Conservation (phyloP, 2,797 vertebrate species). For the Urosaurus nigricauda region DNA sequence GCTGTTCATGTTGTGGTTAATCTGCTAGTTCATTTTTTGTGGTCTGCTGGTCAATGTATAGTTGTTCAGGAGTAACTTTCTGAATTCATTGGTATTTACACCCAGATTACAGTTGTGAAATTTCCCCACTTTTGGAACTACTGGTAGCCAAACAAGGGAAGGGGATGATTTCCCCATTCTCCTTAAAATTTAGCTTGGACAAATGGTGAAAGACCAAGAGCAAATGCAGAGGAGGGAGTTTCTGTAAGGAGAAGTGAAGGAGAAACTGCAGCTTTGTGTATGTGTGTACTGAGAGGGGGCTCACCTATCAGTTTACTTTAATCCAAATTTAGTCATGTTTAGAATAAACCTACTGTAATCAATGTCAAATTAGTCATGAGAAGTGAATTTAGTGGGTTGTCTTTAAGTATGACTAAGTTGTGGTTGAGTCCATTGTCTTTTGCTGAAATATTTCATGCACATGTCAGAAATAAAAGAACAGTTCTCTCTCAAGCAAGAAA, state of each 20-base stretch:
- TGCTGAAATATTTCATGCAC: neutral
- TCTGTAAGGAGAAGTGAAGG: too few species aligned
- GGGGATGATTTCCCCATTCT: neutral
- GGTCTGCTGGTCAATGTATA: too few species aligned
- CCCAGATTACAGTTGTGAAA: too few species aligned
- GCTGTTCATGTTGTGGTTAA: neutral
- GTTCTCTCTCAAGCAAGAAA: neutral
- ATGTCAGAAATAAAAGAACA: neutral
- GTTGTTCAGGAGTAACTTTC: neutral
- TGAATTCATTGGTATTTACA: neutral
- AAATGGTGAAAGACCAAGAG: too few species aligned
- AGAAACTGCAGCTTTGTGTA: too few species aligned
- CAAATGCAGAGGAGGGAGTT: too few species aligned
- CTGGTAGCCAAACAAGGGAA: neutral
- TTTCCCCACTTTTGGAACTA: neutral
- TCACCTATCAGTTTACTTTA: too few species aligned
- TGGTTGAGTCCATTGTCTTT: neutral
- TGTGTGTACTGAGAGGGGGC: too few species aligned
- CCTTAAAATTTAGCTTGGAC: neutral
- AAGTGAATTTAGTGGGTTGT: too few species aligned
- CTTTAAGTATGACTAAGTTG: neutral
- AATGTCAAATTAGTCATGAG: neutral
- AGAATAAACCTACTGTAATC: neutral
- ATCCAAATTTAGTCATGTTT: neutral
- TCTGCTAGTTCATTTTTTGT: neutral